A percentile compares a stretch with the other conserved stretches of the same genome.
Conservation (phyloP, 1,140 invertebrate species). For the Campodea augens region DNA sequence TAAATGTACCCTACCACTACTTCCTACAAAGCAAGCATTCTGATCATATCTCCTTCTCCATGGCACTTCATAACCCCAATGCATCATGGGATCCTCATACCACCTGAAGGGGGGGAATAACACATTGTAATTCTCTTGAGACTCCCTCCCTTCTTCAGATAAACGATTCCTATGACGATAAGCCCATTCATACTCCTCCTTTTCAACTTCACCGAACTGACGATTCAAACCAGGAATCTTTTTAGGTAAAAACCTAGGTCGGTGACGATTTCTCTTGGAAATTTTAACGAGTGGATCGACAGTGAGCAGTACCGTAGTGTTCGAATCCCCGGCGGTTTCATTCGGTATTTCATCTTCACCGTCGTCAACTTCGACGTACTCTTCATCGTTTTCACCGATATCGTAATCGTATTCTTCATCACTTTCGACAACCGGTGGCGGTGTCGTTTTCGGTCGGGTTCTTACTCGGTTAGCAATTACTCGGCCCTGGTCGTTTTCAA, state of each 20-base stretch:
- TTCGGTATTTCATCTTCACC: too few relatives aligned
- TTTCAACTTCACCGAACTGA: not conserved
- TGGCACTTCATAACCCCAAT: too few relatives aligned
- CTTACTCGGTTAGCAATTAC: not conserved
- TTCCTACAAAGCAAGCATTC: too few relatives aligned
- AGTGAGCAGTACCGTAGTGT: not conserved
- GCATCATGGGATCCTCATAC: too few relatives aligned
- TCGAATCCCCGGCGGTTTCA: not conserved
- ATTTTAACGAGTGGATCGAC: not conserved
- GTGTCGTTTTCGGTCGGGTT: not conserved
- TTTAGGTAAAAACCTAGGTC: not conserved
- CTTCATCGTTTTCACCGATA: too few relatives aligned
- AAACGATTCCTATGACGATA: not conserved
- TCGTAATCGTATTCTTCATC: not conserved
- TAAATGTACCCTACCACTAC: too few relatives aligned
- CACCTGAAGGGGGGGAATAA: not conserved
- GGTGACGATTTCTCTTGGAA: not conserved
- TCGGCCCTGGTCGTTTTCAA: not conserved
- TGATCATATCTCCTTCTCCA: too few relatives aligned
- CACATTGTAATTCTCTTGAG: not conserved
- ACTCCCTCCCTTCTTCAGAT: not conserved
- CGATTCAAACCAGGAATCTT: not conserved
- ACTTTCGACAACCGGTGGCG: not conserved
- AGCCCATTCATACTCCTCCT: not conserved
- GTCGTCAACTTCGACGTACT: too few relatives aligned